phyloP scores from a whole-genome alignment of 2,797 vertebrate species.

The Agapornis canus region DNA sequence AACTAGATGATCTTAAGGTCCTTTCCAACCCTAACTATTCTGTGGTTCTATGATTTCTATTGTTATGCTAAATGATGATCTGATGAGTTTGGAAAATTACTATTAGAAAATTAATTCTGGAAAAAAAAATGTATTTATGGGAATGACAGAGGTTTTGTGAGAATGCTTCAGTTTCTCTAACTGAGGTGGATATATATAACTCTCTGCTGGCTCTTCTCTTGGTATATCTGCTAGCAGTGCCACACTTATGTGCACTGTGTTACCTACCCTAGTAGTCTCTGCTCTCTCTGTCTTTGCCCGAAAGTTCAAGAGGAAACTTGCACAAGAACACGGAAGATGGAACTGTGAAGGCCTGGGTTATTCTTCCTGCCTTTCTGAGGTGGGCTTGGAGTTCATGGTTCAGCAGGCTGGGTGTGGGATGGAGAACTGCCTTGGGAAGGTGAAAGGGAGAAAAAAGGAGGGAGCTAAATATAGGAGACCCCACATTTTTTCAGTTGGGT shows the following conservation, averaged over 20 bases:
- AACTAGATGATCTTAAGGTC: no score
- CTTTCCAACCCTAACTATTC: no score
- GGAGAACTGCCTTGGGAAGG: neutral
- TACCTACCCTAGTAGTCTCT: neutral
- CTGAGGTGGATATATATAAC: neutral
- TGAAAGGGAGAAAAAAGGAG: neutral
- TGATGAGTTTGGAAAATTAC: neutral
- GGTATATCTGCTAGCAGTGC: neutral
- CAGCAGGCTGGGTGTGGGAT: neutral
- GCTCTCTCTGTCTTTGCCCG: neutral
- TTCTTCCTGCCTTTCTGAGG: neutral
- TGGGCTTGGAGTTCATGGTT: neutral
- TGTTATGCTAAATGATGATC: neutral
- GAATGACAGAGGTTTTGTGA: neutral
- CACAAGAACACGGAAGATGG: neutral
- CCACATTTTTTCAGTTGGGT: rapidly evolving
- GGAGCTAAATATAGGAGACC: neutral
- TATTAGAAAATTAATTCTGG: neutral
- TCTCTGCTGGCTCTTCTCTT: neutral
- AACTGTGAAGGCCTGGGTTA: neutral
- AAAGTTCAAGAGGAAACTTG: neutral
- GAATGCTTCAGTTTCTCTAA: neutral
- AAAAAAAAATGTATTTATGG: neutral
- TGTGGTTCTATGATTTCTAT: neutral
- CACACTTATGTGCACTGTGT: rapidly evolving